phyloP scores from a whole-genome alignment of 53 echinoderm and acorn worm genomes.

The Luidia sarsii region DNA sequence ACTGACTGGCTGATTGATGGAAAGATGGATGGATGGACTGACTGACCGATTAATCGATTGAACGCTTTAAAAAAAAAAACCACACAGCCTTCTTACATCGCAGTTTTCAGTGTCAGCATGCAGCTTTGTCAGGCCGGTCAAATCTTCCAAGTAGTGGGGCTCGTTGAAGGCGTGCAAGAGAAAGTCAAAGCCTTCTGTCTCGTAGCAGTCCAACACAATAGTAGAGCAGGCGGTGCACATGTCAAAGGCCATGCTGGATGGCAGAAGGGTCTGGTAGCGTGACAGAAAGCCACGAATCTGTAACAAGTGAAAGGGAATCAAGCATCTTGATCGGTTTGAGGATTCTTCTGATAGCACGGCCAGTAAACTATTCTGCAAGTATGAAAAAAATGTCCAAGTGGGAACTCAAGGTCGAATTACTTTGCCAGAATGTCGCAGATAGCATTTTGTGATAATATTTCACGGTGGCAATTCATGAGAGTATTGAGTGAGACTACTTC shows the following conservation, averaged over 20 bases:
- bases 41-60: too few species aligned
- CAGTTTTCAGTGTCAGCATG: conserved; percentile 78
- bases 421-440: too few species aligned
- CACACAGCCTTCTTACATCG: conserved; percentile 66
- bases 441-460: too few species aligned
- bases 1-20: too few species aligned
- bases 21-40: too few species aligned
- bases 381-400: too few species aligned
- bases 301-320: neutral
- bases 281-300: conserved; percentile 97
- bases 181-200: conserved; percentile 90
- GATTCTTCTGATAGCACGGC: too few species aligned
- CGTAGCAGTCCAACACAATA: conserved; percentile 67
- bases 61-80: neutral
- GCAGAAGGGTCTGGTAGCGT: conserved; percentile 85
- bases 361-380: too few species aligned
- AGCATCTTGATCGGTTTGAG: too few species aligned
- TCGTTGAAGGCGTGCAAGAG: conserved; percentile 87
- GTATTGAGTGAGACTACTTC: too few species aligned
- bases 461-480: too few species aligned
- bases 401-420: too few species aligned
- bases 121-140: conserved; percentile 85
- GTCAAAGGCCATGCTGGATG: conserved; percentile 89
- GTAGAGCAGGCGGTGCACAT: conserved; percentile 94
- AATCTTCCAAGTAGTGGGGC: conserved; percentile 85